phyloP scores from a whole-genome alignment of 2,797 vertebrate genomes.

The Apogon hyalosoma region DNA sequence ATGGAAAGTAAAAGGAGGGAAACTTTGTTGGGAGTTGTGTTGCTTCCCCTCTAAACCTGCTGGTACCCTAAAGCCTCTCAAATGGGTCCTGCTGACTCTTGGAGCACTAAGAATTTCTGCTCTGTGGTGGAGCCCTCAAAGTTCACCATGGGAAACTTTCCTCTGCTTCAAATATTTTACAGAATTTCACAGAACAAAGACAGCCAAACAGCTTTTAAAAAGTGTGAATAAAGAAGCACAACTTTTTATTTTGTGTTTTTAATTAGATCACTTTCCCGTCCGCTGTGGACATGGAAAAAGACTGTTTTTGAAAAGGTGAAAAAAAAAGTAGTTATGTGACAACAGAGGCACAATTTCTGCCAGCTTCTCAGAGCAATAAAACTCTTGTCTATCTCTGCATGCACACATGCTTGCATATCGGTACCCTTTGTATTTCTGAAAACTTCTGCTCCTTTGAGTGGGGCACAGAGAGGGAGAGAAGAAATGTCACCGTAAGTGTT shows the following conservation, averaged over 20 bases:
- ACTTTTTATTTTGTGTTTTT: conserved; percentile 81
- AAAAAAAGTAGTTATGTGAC: conserved; percentile 73
- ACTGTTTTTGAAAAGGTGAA: conserved; percentile 71
- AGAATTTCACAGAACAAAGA: conserved; percentile 68
- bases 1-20: conserved; percentile 35
- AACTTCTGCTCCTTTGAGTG: conserved; percentile 83
- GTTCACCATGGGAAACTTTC: conserved; percentile 76
- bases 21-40: conserved; percentile 44
- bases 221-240: conserved; percentile 76
- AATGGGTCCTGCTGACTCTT: conserved; percentile 48
- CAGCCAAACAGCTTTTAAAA: conserved; percentile 74
- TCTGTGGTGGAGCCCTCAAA: conserved; percentile 60
- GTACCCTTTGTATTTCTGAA: conserved; percentile 82
- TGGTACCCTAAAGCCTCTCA: conserved; percentile 37
- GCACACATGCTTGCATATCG: conserved; percentile 82
- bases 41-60: conserved; percentile 25
- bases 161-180: conserved; percentile 57
- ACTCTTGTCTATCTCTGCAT: conserved; percentile 84
- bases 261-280: conserved; percentile 82
- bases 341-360: conserved; percentile 83
- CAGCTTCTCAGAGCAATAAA: conserved; percentile 77
- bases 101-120: conserved; percentile 43
- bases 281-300: conserved; percentile 77
- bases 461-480: conserved; percentile 81
- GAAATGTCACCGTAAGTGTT: conserved; percentile 86